phyloP scores from a whole-genome alignment of 2,797 vertebrate species.

The Uromys caudimaculatus region DNA sequence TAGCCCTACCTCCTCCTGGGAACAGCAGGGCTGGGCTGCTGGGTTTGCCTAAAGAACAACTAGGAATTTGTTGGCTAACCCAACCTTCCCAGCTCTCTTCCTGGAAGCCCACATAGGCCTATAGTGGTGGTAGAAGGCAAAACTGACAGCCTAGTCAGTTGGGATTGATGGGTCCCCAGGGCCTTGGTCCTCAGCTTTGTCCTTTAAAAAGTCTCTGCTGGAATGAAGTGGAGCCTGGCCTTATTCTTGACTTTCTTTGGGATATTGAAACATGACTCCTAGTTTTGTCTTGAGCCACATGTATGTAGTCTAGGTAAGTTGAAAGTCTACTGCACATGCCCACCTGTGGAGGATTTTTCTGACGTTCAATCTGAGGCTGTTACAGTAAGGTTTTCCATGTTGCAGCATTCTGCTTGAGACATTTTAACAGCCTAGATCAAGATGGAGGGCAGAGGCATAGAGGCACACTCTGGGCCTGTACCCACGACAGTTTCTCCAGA shows the following conservation, averaged over 20 bases:
- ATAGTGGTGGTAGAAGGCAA: neutral
- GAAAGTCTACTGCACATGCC: neutral
- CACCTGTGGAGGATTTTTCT: neutral
- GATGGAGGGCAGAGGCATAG: neutral
- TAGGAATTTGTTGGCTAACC: neutral
- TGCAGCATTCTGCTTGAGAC: neutral
- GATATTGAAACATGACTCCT: neutral
- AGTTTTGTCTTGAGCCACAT: neutral
- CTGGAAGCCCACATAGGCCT: neutral
- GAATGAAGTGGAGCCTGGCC: neutral
- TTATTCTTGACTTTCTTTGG: neutral
- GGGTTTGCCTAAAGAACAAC: neutral
- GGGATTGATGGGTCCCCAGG: neutral
- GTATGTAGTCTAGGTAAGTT: neutral
- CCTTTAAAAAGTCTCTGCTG: neutral
- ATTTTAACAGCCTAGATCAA: neutral
- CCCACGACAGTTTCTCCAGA: neutral
- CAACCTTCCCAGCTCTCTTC: neutral
- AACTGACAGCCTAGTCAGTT: neutral
- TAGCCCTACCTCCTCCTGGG: neutral
- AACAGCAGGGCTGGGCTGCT: slow-evolving; percentile 1
- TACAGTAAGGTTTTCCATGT: neutral
- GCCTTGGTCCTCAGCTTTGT: neutral
- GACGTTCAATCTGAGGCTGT: neutral
- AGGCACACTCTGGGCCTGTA: neutral